A percentile compares a stretch with the other conserved stretches of the same genome.
Conservation (phyloP, 2,888 invertebrate genomes). For the Tinea semifulvella region DNA sequence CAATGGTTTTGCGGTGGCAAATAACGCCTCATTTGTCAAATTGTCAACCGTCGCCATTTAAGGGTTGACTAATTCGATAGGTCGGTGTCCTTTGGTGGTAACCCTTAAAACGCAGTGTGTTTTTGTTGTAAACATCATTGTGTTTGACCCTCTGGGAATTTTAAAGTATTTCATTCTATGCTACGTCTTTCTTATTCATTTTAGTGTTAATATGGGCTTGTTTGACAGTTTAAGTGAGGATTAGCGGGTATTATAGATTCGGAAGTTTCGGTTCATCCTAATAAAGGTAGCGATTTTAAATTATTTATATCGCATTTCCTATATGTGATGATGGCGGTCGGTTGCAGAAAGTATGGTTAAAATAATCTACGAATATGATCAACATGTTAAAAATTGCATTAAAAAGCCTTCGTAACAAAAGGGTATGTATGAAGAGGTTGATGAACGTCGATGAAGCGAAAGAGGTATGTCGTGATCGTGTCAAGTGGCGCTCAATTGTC, state of each 20-base stretch:
- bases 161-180: conserved; percentile 39
- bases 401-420: too few relatives aligned
- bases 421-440: too few relatives aligned
- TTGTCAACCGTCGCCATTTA: conserved; percentile 37
- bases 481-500: too few relatives aligned
- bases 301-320: too few relatives aligned
- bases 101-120: conserved; percentile 35
- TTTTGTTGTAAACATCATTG: conserved; percentile 23
- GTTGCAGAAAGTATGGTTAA: too few relatives aligned
- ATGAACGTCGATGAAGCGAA: too few relatives aligned
- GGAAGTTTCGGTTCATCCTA: too few relatives aligned
- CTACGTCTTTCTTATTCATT: conserved; percentile 13
- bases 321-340: too few relatives aligned
- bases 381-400: too few relatives aligned
- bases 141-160: conserved; percentile 42
- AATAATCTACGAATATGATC: too few relatives aligned
- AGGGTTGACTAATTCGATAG: conserved; percentile 29
- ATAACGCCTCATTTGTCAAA: conserved; percentile 26
- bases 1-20: conserved; percentile 22
- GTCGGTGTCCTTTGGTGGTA: conserved; percentile 39
- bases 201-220: conserved; percentile 10
- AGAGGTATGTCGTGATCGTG: too few relatives aligned
- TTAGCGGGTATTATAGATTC: neutral
- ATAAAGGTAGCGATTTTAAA: too few relatives aligned
- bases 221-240: conserved; percentile 9